Conservation (phyloP, 53 echinoderm and acorn worm species). For the Actinopyga echinites region DNA sequence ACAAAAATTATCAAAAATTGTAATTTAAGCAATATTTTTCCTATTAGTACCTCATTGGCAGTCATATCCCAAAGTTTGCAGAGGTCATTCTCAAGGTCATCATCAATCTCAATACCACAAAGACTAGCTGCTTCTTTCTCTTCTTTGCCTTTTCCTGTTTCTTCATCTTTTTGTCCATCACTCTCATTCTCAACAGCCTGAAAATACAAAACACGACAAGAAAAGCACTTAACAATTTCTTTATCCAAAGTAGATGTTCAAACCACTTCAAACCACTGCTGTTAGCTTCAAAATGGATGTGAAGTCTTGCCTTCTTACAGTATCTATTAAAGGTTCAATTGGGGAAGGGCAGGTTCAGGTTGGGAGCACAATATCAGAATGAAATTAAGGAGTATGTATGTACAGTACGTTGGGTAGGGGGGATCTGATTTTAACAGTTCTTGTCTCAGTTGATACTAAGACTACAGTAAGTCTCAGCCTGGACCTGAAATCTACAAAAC, state of each 20-base stretch:
- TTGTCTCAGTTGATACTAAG: too few relatives aligned
- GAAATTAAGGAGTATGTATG: too few relatives aligned
- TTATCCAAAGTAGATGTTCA: not conserved
- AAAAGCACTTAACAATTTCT: not conserved
- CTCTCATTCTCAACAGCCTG: conserved; percentile 37
- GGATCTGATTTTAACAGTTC: too few relatives aligned
- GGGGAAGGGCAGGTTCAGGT: too few relatives aligned
- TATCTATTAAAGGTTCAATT: too few relatives aligned
- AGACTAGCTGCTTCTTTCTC: conserved; percentile 52
- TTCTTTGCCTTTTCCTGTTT: conserved; percentile 48
- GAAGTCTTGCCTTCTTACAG: too few relatives aligned
- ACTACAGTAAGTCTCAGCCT: too few relatives aligned
- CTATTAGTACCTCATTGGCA: conserved; percentile 68
- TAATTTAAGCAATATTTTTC: not conserved
- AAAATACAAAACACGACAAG: not conserved
- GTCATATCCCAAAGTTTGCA: conserved; percentile 98
- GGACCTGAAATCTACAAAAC: too few relatives aligned
- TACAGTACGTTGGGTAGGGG: too few relatives aligned
- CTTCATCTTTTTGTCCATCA: not conserved
- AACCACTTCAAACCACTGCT: not conserved
- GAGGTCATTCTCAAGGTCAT: conserved; percentile 85
- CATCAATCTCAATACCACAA: conserved; percentile 88
- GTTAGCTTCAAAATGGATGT: too few relatives aligned
- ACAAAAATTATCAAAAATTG: not conserved
- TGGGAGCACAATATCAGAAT: too few relatives aligned